Percentiles rank a stretch among this genome's conserved stretches.
These are phyloP conservation scores for Solenopsis invicta DNA, from an alignment of 1,140 invertebrate genomes.

Conservation along the genomic window DNA sequence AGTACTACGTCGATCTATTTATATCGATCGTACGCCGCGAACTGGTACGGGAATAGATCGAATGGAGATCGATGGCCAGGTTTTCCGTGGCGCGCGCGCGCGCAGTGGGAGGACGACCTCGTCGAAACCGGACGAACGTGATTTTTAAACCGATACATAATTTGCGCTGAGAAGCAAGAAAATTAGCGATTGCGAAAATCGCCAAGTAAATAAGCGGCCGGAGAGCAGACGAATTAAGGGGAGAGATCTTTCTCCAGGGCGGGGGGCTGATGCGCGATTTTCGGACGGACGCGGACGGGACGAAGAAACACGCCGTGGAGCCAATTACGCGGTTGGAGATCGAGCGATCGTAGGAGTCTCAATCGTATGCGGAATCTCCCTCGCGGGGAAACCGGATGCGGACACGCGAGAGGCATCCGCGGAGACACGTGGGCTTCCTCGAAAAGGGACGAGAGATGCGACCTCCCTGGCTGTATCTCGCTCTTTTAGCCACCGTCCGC, in stretches of 20 bases:
- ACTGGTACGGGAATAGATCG: slow-evolving; percentile 68
- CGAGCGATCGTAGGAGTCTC: slow-evolving; percentile 42
- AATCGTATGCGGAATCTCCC: slow-evolving; percentile 19
- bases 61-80: slow-evolving; percentile 72
- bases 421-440: slow-evolving; percentile 40
- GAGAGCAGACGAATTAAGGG: background rate
- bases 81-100: slow-evolving; percentile 13
- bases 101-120: slow-evolving; percentile 38
- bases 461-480: slow-evolving; percentile 29
- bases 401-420: slow-evolving; percentile 24
- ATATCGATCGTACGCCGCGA: slow-evolving; percentile 63
- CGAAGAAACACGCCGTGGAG: background rate
- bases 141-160: background rate
- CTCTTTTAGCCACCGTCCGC: slow-evolving; percentile 34
- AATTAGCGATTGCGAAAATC: background rate
- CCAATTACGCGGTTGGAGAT: slow-evolving; percentile 42
- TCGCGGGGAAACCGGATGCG: slow-evolving; percentile 41
- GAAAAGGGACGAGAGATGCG: slow-evolving; percentile 29
- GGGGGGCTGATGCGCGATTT: slow-evolving; percentile 21
- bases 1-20: slow-evolving; percentile 71
- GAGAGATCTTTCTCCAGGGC: background rate
- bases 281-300: too few relatives aligned
- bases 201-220: background rate
- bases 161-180: background rate
- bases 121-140: slow-evolving; percentile 11